Evolutionary conservation across 1,140 invertebrate species (phyloP).

Genomic region (Diploscapter pachys): DNA sequence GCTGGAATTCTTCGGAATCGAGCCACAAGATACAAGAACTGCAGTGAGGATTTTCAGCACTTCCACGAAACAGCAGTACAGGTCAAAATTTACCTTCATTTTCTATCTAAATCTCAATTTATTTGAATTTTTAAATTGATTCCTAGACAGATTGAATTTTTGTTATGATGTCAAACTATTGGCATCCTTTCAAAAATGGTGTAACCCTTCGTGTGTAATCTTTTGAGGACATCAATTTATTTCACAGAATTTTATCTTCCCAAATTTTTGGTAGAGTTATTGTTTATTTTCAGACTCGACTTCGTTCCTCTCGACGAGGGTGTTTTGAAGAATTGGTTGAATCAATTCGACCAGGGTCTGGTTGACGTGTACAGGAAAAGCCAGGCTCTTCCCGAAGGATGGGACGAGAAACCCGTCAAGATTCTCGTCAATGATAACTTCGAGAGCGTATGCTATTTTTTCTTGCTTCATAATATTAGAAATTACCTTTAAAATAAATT

Average conservation of each 20-base stretch:
- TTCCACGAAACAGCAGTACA: conserved; percentile 3
- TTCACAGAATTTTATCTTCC: too few relatives aligned
- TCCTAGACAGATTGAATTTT: too few relatives aligned
- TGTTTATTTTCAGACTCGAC: too few relatives aligned
- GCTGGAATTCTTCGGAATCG: conserved; percentile 4
- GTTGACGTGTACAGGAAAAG: conserved; percentile 4
- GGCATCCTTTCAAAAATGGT: neutral
- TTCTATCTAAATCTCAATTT: neutral
- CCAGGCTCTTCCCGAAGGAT: conserved; percentile 3
- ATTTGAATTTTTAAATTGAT: too few relatives aligned
- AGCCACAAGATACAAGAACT: neutral
- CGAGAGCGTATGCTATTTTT: neutral
- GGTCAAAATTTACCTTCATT: neutral
- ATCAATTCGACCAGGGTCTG: neutral
- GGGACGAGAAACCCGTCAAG: neutral
- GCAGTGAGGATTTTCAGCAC: conserved; percentile 4
- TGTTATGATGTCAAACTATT: too few relatives aligned
- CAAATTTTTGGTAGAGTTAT: too few relatives aligned
- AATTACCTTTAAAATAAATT: too few relatives aligned
- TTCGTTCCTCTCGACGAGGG: too few relatives aligned
- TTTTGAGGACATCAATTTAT: too few relatives aligned
- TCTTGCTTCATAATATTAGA: too few relatives aligned
- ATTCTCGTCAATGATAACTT: conserved; percentile 14
- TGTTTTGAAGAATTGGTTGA: neutral
- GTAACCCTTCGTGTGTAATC: neutral